Evolutionary conservation across 2,797 vertebrate genomes (phyloP).

Genomic region (Chiloscyllium punctatum): DNA sequence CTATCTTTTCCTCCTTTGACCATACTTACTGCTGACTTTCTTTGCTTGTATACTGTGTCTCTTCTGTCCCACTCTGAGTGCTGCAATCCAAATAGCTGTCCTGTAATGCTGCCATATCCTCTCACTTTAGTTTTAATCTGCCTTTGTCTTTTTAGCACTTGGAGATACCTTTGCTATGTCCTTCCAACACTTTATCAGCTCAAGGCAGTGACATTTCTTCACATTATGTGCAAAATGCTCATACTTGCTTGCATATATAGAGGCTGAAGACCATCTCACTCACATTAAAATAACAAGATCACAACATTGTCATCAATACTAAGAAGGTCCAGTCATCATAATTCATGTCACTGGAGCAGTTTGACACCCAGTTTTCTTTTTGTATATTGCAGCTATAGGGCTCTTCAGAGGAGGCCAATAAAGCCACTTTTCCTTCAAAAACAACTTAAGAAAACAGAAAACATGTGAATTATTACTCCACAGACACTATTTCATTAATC

Average conservation of each 20-base stretch:
- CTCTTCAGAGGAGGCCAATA: background rate
- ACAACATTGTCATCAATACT: background rate
- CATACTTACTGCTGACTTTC: too few relatives aligned
- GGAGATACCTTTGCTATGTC: background rate
- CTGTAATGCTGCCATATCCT: too few relatives aligned
- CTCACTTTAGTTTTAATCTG: background rate
- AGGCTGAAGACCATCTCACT: background rate
- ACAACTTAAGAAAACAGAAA: background rate
- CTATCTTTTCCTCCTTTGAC: too few relatives aligned
- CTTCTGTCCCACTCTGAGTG: too few relatives aligned
- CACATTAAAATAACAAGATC: background rate
- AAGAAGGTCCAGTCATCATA: background rate
- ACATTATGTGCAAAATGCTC: background rate
- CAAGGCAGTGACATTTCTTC: background rate
- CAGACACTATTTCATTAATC: background rate
- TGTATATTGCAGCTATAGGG: background rate
- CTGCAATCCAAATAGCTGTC: too few relatives aligned
- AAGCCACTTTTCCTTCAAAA: background rate
- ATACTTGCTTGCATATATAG: background rate
- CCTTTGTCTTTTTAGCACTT: too few relatives aligned
- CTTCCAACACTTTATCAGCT: background rate
- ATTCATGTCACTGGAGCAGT: background rate
- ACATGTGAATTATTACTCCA: background rate
- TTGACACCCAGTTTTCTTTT: background rate
- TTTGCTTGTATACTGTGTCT: too few relatives aligned